Base-by-base conservation (phyloP, 2,888 invertebrate species). In the Nebria salina region DNA sequence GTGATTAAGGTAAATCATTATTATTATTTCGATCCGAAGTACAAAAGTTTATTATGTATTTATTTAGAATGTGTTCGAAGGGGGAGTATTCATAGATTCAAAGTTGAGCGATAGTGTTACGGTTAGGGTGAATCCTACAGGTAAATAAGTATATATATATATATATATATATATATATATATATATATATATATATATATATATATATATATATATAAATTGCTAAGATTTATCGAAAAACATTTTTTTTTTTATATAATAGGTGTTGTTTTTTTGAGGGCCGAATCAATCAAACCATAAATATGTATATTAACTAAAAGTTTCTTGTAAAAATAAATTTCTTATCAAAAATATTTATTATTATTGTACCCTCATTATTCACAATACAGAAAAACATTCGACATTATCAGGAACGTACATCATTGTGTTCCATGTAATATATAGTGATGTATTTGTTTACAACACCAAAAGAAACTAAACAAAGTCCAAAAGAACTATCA, bases 1-100 rank as follows among this genome's bases (percentile, higher is more conserved):
- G 83, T 78, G 72, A 82, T 90, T 70, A 84, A 85, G 85, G 89
- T 90, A 86, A 85, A 65, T 72, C 34, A 78, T 65, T 13, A 41
- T 34, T 34, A 70, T 64, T 9, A 72, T 72, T 70, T 34, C 2
- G 5, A 77, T 80, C 65, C 65, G 11, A 11, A 76, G 64, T 72
- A 54, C 15, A 72, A 65, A 15, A 20, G 54, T 75, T 20, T 41
- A 65, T 77, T 42, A 76, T 77, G 73, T 83, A 72, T 82, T 72
- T 65, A 82, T 82, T 82, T 82, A 75, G 82, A 85, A 85, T 82
- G 79, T 82, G 9, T 83, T 78, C 73, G 76, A 74, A 0, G 68
- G 73, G 8, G 65, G 81, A 20, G 82, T 83, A 34, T 9, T 83
- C 8, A 43, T 8, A 26, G 81, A 82, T n/a, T 83, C 84, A 5